phyloP scores from a whole-genome alignment of 2,888 invertebrate genomes.

The Hyppa rectilinea region DNA sequence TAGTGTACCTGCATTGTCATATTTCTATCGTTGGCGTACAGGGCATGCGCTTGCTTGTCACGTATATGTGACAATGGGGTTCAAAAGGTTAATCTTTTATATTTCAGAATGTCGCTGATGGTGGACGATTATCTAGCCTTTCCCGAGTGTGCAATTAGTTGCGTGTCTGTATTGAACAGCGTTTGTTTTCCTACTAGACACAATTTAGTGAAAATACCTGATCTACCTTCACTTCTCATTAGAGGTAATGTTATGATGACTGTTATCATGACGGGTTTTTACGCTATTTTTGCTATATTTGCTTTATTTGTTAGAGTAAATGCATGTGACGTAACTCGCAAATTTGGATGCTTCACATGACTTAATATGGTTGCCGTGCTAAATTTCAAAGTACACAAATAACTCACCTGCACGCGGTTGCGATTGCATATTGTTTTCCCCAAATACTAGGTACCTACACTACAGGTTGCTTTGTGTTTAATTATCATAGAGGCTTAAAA shows the following conservation, averaged over 20 bases:
- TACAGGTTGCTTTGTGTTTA: background rate
- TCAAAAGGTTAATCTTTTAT: too few relatives aligned
- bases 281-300: background rate
- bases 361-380: background rate
- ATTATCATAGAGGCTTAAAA: constrained; percentile 7
- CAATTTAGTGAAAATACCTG: constrained; percentile 79
- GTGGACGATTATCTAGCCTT: constrained; percentile 87
- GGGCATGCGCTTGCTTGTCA: too few relatives aligned
- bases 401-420: background rate
- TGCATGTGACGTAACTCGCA: background rate
- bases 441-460: constrained; percentile 10
- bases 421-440: background rate
- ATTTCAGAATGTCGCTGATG: constrained; percentile 86
- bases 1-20: too few relatives aligned
- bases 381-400: constrained; percentile 1
- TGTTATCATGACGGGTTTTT: background rate
- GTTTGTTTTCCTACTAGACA: constrained; percentile 82
- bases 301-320: background rate
- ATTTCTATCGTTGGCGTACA: too few relatives aligned
- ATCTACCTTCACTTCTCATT: constrained; percentile 80
- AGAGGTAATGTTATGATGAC: constrained; percentile 73
- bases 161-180: constrained; percentile 86
- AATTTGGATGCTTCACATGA: background rate
- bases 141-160: constrained; percentile 90
- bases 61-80: too few relatives aligned